Conservation (phyloP, 2,888 invertebrate species). For the Barypeithes pellucidus region DNA sequence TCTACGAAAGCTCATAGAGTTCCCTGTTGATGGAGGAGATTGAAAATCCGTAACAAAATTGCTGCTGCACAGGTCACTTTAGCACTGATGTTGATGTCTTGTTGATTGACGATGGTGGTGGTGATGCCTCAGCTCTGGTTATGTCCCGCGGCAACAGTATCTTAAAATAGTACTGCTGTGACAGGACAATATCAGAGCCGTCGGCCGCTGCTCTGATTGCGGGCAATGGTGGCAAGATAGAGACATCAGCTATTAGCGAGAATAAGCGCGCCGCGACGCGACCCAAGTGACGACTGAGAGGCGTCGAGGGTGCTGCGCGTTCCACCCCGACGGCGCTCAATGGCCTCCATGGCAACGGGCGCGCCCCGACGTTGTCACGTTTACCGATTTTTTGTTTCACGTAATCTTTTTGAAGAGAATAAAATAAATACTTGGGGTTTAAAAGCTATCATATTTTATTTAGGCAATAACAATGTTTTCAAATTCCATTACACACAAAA, state of each 20-base stretch:
- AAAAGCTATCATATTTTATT: not conserved
- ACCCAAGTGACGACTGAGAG: conserved; percentile 73
- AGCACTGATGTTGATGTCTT: conserved; percentile 23
- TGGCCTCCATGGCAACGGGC: conserved; percentile 69
- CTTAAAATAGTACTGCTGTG: conserved; percentile 91
- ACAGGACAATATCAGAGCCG: conserved; percentile 96
- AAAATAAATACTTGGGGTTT: not conserved
- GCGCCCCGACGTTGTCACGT: conserved; percentile 50
- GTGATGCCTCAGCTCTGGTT: conserved; percentile 75
- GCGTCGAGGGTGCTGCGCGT: conserved; percentile 67
- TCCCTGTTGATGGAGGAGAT: conserved; percentile 34
- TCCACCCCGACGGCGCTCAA: conserved; percentile 61
- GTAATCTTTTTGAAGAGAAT: not conserved
- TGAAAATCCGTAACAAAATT: conserved; percentile 15
- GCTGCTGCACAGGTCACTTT: conserved; percentile 32
- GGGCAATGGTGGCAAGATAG: conserved; percentile 65
- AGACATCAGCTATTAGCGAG: conserved; percentile 57
- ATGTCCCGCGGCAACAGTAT: conserved; percentile 97
- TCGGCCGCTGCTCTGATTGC: conserved; percentile 59
- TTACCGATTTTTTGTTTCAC: not conserved
- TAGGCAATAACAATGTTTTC: too few species aligned
- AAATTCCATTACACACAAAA: too few species aligned
- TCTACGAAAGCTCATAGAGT: conserved; percentile 43
- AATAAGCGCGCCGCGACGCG: conserved; percentile 68
- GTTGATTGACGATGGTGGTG: conserved; percentile 11